Percentiles rank a stretch among this genome's conserved stretches.
These are phyloP conservation scores for Leistus spinibarbis DNA, from an alignment of 2,888 invertebrate genomes.

Conservation along the genomic window DNA sequence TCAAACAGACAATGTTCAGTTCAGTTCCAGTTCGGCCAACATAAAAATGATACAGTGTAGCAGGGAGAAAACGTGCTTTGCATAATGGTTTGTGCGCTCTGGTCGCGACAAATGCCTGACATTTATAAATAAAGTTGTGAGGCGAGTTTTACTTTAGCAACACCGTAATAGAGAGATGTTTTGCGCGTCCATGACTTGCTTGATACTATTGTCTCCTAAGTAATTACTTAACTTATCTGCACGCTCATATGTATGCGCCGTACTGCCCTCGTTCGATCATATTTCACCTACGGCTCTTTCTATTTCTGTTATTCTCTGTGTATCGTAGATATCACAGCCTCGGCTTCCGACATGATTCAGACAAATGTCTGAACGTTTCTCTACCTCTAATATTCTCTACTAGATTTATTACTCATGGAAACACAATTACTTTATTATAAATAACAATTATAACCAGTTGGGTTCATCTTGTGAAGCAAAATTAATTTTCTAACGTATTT, in stretches of 20 bases:
- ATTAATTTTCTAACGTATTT: too few relatives aligned
- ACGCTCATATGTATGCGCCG: neutral
- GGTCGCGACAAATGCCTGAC: slow-evolving; percentile 34
- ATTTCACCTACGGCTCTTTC: too few relatives aligned
- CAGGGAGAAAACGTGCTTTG: slow-evolving; percentile 32
- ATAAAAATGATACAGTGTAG: slow-evolving; percentile 51
- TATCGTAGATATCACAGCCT: neutral
- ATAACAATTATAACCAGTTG: too few relatives aligned
- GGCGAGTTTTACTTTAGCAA: slow-evolving; percentile 1
- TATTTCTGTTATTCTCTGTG: neutral
- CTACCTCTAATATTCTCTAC: neutral
- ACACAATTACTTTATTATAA: neutral
- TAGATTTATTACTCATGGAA: neutral
- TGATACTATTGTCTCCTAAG: neutral
- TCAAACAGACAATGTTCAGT: slow-evolving; percentile 46
- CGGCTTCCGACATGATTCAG: neutral
- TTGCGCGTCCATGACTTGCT: neutral
- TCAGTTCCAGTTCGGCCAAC: slow-evolving; percentile 51
- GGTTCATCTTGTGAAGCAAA: too few relatives aligned
- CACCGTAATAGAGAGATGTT: neutral
- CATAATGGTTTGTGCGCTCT: slow-evolving; percentile 29
- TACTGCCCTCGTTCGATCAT: neutral
- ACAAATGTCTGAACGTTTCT: neutral
- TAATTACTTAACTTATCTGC: slow-evolving; percentile 5
- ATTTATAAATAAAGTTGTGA: slow-evolving; percentile 19